Conservation (phyloP, 1,140 invertebrate species). For the Bombyx mandarina region DNA sequence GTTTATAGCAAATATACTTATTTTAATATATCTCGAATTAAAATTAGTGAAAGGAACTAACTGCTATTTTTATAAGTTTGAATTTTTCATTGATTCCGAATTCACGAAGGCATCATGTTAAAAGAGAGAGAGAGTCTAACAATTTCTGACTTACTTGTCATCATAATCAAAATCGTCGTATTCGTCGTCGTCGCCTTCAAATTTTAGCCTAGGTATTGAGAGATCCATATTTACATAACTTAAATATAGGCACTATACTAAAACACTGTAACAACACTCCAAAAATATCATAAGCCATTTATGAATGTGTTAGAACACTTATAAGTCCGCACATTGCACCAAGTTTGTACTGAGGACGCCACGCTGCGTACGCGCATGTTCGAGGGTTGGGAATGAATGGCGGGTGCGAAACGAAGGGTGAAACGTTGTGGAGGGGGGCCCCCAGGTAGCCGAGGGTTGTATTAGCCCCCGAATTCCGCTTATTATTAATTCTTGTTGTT, state of each 20-base stretch:
- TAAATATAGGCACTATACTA: conserved; percentile 21
- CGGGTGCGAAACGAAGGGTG: conserved; percentile 14
- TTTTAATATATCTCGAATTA: no score
- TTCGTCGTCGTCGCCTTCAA: conserved; percentile 25
- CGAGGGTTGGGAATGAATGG: conserved; percentile 30
- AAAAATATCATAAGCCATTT: conserved; percentile 20
- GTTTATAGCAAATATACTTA: no score
- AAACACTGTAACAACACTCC: conserved; percentile 29
- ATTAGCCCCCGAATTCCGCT: conserved; percentile 37
- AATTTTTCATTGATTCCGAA: no score
- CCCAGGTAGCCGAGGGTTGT: conserved; percentile 48
- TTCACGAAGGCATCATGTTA: no score
- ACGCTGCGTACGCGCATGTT: conserved; percentile 42
- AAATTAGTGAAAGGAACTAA: no score
- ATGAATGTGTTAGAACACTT: conserved; percentile 5
- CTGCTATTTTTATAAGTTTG: no score
- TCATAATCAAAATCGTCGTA: conserved; percentile 37
- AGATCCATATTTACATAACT: conserved; percentile 41
- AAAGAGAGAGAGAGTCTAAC: neutral
- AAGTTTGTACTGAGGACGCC: conserved; percentile 1
- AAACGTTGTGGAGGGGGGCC: conserved; percentile 19
- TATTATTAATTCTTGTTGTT: conserved; percentile 15
- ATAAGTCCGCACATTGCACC: neutral
- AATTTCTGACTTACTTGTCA: conserved; percentile 30
- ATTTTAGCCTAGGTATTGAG: conserved; percentile 45